Percentiles rank a stretch among this genome's conserved stretches.
phyloP scores from a whole-genome alignment of 1,140 invertebrate species.

The Zaprionus tsacasi region DNA sequence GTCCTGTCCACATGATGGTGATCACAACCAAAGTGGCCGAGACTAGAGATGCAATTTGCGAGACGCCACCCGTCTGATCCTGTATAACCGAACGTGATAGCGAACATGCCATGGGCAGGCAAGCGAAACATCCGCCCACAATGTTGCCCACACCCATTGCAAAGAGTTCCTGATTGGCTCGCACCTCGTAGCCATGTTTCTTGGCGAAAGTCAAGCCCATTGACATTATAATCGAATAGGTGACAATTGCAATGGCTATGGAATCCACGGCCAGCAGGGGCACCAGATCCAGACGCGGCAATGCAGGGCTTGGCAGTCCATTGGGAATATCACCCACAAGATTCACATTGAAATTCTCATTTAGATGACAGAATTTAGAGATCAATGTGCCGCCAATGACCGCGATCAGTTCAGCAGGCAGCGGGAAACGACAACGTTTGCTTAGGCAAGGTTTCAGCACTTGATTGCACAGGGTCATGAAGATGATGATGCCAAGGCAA shows the following conservation, averaged over 20 bases:
- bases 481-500: slow-evolving; percentile 88
- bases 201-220: slow-evolving; percentile 96
- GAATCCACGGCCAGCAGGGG: slow-evolving; percentile 85
- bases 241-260: slow-evolving; percentile 92
- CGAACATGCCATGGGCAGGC: slow-evolving; percentile 93
- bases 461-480: slow-evolving; percentile 92
- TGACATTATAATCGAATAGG: slow-evolving; percentile 96
- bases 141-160: slow-evolving; percentile 92
- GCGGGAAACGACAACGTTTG: slow-evolving; percentile 89
- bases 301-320: slow-evolving; percentile 85
- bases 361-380: slow-evolving; percentile 85
- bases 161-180: slow-evolving; percentile 95
- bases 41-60: slow-evolving; percentile 91
- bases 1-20: slow-evolving; percentile 93
- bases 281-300: slow-evolving; percentile 85
- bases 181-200: slow-evolving; percentile 94
- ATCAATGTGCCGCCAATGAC: slow-evolving; percentile 91
- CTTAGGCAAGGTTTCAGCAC: slow-evolving; percentile 91
- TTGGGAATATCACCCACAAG: slow-evolving; percentile 91
- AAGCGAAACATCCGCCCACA: slow-evolving; percentile 93
- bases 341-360: slow-evolving; percentile 63
- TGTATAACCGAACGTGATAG: slow-evolving; percentile 93
- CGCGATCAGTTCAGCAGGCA: slow-evolving; percentile 94
- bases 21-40: slow-evolving; percentile 89
- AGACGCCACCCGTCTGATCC: slow-evolving; percentile 90